phyloP scores from a whole-genome alignment of 2,113 vertebrate genomes.

The Saguinus midas region DNA sequence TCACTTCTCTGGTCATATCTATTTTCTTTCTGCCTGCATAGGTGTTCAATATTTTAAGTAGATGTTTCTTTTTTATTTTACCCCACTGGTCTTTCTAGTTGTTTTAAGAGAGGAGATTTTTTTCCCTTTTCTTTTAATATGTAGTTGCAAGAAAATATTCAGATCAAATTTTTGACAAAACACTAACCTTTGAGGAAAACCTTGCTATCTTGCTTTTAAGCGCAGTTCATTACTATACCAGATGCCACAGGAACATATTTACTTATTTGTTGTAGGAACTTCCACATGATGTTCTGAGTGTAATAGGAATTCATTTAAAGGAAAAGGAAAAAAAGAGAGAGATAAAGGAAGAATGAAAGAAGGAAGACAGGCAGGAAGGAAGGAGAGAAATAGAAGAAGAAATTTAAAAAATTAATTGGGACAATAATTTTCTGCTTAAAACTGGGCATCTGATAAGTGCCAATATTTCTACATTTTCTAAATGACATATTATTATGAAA shows the following conservation, averaged over 20 bases:
- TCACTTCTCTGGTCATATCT: background rate
- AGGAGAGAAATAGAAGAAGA: background rate
- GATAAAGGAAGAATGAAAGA: background rate
- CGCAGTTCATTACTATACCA: background rate
- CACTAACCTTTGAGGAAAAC: background rate
- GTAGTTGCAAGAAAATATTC: background rate
- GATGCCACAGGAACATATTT: too few species aligned
- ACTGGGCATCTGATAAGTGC: background rate
- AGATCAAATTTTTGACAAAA: background rate
- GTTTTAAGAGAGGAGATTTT: background rate
- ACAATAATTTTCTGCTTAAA: background rate
- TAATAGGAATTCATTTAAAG: background rate
- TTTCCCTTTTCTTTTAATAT: background rate
- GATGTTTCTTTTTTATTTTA: background rate
- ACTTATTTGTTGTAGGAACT: background rate
- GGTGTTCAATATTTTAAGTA: background rate
- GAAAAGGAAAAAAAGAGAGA: background rate
- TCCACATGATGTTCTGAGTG: background rate
- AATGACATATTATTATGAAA: background rate
- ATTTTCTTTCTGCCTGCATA: background rate
- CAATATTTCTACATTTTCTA: background rate
- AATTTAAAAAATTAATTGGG: background rate
- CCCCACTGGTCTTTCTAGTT: background rate
- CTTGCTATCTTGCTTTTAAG: background rate
- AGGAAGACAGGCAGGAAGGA: rapidly evolving